Conservation (phyloP, 2,797 vertebrate species). For the Rhincodon typus region DNA sequence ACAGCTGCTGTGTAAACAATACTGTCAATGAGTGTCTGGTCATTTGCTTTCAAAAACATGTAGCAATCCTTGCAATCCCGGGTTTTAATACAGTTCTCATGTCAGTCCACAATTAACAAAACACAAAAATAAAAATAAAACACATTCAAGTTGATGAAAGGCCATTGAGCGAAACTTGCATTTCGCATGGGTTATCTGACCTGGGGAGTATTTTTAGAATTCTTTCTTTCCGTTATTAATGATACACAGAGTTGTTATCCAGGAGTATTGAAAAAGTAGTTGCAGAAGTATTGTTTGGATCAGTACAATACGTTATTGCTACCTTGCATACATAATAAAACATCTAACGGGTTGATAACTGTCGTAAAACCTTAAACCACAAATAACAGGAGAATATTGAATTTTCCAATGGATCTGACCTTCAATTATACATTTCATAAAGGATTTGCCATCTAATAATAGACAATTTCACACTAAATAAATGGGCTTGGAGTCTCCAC, state of each 20-base stretch:
- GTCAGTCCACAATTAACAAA: no score
- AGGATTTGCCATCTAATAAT: neutral
- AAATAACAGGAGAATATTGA: neutral
- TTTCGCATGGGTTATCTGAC: neutral
- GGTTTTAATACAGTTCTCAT: no score
- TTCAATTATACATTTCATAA: neutral
- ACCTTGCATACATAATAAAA: neutral
- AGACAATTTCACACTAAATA: neutral
- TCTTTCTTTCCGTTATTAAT: neutral
- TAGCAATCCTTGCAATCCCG: no score
- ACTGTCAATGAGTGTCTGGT: no score
- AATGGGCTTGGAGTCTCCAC: neutral
- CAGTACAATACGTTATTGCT: neutral
- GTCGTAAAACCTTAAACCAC: neutral
- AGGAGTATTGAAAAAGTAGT: neutral
- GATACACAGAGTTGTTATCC: neutral
- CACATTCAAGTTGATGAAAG: neutral
- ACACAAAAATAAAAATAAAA: no score
- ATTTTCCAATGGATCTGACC: neutral
- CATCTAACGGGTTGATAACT: neutral
- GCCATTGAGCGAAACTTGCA: neutral
- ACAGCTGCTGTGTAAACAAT: no score
- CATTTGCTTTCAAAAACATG: no score
- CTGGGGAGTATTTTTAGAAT: neutral
- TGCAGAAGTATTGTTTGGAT: neutral